Evolutionary conservation across 2,888 invertebrate genomes (phyloP), one percentile per base, ranked within the genome.

Genomic region (Chymomyza procnemis): DNA sequence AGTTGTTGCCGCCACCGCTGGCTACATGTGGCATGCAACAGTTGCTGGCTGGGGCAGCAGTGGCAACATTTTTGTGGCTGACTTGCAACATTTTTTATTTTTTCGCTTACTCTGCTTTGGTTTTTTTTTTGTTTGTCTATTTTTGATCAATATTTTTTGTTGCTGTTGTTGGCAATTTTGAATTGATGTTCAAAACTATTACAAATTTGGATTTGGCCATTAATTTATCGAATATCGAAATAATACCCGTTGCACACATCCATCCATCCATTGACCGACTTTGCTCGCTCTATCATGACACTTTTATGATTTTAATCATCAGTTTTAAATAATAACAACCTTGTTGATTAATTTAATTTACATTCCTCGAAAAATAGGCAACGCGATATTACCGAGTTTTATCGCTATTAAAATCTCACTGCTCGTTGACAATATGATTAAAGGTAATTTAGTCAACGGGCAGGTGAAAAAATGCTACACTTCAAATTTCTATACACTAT

Each of bases 1-100:
- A 65, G 34, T 12, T 52, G 52, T 8, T 19, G 54, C 21, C 22
- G 54, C 54, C 18, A 47, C 47, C 4, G 14, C 18, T 4, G 4
- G 72, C 71, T 70, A 66, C 65, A 63, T 64, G 66, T 69, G 74
- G 75, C 74, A 81, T 80, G 75, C 71, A 74, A 64, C 73, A 71
- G 66, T 63, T 69, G 63, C 57, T 30, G 46, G 63, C 57, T 30
- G 46, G 30, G 41, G 18, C 26, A 57, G 21, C 73, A 58, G 22
- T 55, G 71, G 74, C 64, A 76, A 70, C 54, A 76, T 76, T 76
- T 76, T 64, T 72, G 66, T 72, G 66, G 74, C 67, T 66, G 71
- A 69, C 67, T 82, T 77, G 78, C 80, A 80, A 80, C 78, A 78
- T 73, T 69, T 48, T 64, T 64, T 26, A 1, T 26, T 26, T 26